phyloP scores from a whole-genome alignment of 2,113 vertebrate genomes.

The Anolis carolinensis region DNA sequence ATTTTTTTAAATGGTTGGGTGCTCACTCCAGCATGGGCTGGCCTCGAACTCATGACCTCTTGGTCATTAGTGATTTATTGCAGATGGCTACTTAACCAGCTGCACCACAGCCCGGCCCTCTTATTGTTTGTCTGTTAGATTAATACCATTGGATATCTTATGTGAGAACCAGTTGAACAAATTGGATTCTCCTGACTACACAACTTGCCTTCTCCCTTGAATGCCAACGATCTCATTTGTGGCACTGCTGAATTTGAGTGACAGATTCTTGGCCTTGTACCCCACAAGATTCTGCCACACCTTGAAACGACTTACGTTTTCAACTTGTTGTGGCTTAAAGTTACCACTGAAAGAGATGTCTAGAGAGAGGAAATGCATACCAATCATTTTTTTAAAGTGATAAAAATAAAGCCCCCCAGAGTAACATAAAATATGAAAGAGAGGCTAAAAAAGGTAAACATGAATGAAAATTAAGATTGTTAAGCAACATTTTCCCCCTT shows the following conservation, averaged over 20 bases:
- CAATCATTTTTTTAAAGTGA: not conserved
- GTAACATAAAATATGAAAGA: not conserved
- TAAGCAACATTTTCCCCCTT: constrained; percentile 11
- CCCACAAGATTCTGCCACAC: not conserved
- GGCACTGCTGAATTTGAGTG: not conserved
- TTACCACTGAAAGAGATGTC: not conserved
- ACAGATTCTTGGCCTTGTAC: not conserved
- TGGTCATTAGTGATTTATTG: too few relatives aligned
- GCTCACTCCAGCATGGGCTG: too few relatives aligned
- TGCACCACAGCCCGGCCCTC: too few relatives aligned
- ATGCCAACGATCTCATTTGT: too few relatives aligned
- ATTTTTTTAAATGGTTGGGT: too few relatives aligned
- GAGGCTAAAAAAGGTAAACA: not conserved
- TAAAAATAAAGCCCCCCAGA: not conserved
- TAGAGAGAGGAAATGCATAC: not conserved
- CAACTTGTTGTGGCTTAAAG: too few relatives aligned
- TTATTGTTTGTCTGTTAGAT: not conserved
- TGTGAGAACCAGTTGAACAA: not conserved
- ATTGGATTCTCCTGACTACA: not conserved
- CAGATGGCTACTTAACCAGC: too few relatives aligned
- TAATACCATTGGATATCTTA: not conserved
- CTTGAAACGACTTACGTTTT: not conserved
- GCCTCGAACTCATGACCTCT: too few relatives aligned
- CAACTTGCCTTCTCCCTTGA: not conserved
- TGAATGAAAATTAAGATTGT: constrained; percentile 25